Evolutionary conservation across 2,888 invertebrate species (phyloP), one percentile per base, ranked within the genome.

Genomic region (Chaetoderma sp.): DNA sequence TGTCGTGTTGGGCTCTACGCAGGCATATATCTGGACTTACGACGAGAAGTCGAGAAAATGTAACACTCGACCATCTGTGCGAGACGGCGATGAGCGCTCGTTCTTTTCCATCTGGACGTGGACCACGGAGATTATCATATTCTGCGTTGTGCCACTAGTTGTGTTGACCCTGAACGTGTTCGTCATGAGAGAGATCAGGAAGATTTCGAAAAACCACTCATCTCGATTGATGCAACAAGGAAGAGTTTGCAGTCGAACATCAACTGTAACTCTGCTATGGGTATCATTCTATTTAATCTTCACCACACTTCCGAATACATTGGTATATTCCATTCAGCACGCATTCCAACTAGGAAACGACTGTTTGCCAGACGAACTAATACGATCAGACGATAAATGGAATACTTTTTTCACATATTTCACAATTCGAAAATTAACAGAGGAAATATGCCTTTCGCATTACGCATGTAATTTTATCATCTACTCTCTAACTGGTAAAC

Each of bases 391-490:
- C 63, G 59, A 73, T 0, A 70, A 67, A 4, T 84, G 84, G 84
- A 74, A 74, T 60, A 58, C 60, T 5, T 80, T 81, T 60, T 70
- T 84, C 27, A 61, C 68, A 5, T 84, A 78, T 68, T 76, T 75
- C 65, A 77, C 74, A 5, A 70, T 74, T 5, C 71, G 82, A 50
- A 76, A 77, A 23, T 65, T 82, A 6, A 73, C 83, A 16, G 79
- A 83, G 66, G 78, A 79, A 50, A 67, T 83, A 2, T 81, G 82
- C 2, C 73, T 82, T 49, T 83, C 84, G 0, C 83, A 83, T 57
- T 81, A 83, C 58, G 84, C 84, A 1, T 78, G 80, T 54, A 84
- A 83, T 71, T 72, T 80, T n/a, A 76, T 80, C 52, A 75, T 81
- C 30, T 80, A 79, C 67, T 74, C 74, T 30, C 59, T 67, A 18